Evolutionary conservation across 1,140 invertebrate species (phyloP).

Genomic region (Trypoxylus dichotomus): DNA sequence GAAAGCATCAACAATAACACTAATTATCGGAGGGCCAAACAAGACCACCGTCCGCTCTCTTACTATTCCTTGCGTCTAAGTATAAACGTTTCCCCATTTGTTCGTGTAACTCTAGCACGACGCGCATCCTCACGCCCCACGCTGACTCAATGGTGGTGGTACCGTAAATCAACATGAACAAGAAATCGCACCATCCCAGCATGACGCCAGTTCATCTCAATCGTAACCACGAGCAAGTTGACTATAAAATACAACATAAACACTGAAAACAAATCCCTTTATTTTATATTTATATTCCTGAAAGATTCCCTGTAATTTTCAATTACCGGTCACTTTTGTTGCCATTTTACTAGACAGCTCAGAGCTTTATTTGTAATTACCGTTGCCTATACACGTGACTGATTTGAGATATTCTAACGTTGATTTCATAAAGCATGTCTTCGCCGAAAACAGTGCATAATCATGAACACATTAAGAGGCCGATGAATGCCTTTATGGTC

Average conservation of each 20-base stretch:
- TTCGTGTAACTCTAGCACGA: slow-evolving; percentile 22
- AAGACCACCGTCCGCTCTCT: not conserved
- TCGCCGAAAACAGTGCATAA: slow-evolving; percentile 48
- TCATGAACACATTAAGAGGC: slow-evolving; percentile 81
- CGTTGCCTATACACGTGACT: not conserved
- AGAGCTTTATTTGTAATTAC: not conserved
- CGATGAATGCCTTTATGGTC: slow-evolving; percentile 95
- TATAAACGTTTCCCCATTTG: slow-evolving; percentile 26
- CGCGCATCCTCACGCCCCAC: slow-evolving; percentile 36
- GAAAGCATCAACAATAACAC: slow-evolving; percentile 2
- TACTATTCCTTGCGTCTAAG: slow-evolving; percentile 1
- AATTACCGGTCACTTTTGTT: not conserved
- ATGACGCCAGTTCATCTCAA: slow-evolving; percentile 41
- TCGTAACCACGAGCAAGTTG: slow-evolving; percentile 36
- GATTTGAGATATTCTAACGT: not conserved
- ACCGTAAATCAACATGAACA: slow-evolving; percentile 39
- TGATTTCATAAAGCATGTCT: slow-evolving; percentile 39
- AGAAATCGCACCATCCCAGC: slow-evolving; percentile 41
- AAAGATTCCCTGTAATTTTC: not conserved
- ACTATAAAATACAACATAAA: slow-evolving; percentile 16
- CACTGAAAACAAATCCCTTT: not conserved
- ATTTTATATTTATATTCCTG: not conserved
- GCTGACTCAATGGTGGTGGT: slow-evolving; percentile 30
- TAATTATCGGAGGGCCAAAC: slow-evolving; percentile 2
- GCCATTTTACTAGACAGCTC: not conserved